A percentile compares a stretch with the other conserved stretches of the same genome.
These are phyloP conservation scores for Chrysemys picta DNA, from an alignment of 2,113 vertebrate species.

Conservation along the genomic window DNA sequence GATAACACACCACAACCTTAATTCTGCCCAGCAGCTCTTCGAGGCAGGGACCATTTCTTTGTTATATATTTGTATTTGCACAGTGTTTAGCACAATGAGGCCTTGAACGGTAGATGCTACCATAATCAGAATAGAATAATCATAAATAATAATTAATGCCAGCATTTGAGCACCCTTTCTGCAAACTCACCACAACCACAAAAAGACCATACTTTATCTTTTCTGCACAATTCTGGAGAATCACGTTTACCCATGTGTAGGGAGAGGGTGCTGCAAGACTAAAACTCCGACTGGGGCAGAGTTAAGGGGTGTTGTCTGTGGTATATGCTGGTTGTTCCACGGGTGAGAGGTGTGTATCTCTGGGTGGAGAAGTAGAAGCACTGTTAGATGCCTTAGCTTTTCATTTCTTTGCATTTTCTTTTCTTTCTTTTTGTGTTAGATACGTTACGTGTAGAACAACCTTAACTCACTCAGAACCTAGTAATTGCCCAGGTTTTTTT, in stretches of 20 bases:
- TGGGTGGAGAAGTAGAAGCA: neutral
- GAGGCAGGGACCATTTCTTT: neutral
- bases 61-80: neutral
- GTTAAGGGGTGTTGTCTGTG: neutral
- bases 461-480: neutral
- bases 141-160: neutral
- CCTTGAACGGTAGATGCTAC: neutral
- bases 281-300: neutral
- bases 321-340: neutral
- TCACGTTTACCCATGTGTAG: neutral
- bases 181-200: neutral
- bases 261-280: neutral
- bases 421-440: neutral
- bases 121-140: neutral
- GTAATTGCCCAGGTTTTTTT: neutral
- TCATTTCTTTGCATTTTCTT: neutral
- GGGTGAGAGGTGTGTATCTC: neutral
- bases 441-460: neutral
- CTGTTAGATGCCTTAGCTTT: neutral
- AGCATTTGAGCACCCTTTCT: neutral
- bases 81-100: neutral
- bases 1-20: neutral
- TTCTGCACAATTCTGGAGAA: neutral
- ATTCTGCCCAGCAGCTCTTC: neutral
- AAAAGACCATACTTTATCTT: neutral